A percentile compares a stretch with the other conserved stretches of the same genome.
These are phyloP conservation scores for Matsumyia berberina DNA, from an alignment of 2,888 invertebrate species.

Conservation along the genomic window DNA sequence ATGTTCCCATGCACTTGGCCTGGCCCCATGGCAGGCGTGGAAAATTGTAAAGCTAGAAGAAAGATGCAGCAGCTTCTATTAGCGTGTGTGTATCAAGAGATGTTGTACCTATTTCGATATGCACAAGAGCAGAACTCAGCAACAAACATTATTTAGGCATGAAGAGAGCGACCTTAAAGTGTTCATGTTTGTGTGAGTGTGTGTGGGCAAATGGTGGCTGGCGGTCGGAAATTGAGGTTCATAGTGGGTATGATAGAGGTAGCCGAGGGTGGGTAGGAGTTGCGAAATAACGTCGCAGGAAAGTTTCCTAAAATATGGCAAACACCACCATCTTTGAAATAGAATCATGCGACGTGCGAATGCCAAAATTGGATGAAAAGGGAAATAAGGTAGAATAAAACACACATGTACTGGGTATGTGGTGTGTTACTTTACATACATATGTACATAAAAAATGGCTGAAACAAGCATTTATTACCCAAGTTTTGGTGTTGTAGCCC, in stretches of 20 bases:
- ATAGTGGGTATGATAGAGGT: not conserved
- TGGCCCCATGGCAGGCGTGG: constrained; percentile 33
- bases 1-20: constrained; percentile 30
- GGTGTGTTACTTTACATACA: too few species aligned
- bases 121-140: constrained; percentile 24
- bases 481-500: too few species aligned
- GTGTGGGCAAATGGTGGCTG: constrained; percentile 22
- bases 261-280: constrained; percentile 9
- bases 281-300: constrained; percentile 24
- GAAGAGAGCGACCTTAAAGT: constrained; percentile 37
- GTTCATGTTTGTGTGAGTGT: constrained; percentile 27
- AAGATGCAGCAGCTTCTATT: constrained; percentile 25
- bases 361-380: constrained; percentile 12
- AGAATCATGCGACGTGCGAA: constrained; percentile 24
- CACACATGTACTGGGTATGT: too few species aligned
- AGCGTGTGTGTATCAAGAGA: constrained; percentile 14
- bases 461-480: too few species aligned
- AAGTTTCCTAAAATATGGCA: constrained; percentile 10
- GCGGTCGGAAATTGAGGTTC: constrained; percentile 30
- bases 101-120: constrained; percentile 38
- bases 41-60: constrained; percentile 29
- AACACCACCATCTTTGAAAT: constrained; percentile 10
- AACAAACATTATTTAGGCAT: constrained; percentile 22
- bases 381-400: not conserved
- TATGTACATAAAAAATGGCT: too few species aligned